Percentiles rank a stretch among this genome's conserved stretches.
These are phyloP conservation scores for Noctua fimbriata DNA, from an alignment of 2,888 invertebrate species.

Conservation along the genomic window DNA sequence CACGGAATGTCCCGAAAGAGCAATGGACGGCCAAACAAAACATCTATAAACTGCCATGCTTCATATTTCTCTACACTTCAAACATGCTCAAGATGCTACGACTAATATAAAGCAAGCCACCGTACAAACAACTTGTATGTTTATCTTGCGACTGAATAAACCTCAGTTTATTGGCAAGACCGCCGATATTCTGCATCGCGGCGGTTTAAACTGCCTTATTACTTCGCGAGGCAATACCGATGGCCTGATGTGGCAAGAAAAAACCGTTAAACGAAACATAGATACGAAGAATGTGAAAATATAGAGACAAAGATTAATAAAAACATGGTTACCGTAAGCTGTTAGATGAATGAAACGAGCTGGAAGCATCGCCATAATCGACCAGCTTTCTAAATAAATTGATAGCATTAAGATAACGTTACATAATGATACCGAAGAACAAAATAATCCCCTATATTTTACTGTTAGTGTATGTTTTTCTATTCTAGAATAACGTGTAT, in stretches of 20 bases:
- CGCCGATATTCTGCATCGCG: slow-evolving; percentile 4
- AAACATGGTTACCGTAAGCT: not conserved
- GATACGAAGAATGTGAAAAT: not conserved
- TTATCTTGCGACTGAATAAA: slow-evolving; percentile 29
- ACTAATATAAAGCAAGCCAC: slow-evolving; percentile 21
- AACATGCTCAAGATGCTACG: not conserved
- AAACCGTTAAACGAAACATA: not conserved
- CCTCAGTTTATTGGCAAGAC: slow-evolving; percentile 42
- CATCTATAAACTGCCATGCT: not conserved
- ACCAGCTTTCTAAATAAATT: slow-evolving; percentile 19
- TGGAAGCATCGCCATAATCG: not conserved
- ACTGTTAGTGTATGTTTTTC: slow-evolving; percentile 9
- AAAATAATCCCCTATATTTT: slow-evolving; percentile 22
- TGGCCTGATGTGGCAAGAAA: not conserved
- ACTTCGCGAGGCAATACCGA: slow-evolving; percentile 24
- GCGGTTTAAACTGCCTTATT: slow-evolving; percentile 44
- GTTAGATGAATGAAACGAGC: not conserved
- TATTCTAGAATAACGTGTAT: not conserved
- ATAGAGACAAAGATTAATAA: not conserved
- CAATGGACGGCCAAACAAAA: not conserved
- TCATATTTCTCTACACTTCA: not conserved
- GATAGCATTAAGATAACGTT: slow-evolving; percentile 16
- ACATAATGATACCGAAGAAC: not conserved
- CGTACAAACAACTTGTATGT: slow-evolving; percentile 9
- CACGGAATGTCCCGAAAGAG: not conserved